Base-by-base conservation (phyloP, 2,797 vertebrate species). In the Pygocentrus nattereri region DNA sequence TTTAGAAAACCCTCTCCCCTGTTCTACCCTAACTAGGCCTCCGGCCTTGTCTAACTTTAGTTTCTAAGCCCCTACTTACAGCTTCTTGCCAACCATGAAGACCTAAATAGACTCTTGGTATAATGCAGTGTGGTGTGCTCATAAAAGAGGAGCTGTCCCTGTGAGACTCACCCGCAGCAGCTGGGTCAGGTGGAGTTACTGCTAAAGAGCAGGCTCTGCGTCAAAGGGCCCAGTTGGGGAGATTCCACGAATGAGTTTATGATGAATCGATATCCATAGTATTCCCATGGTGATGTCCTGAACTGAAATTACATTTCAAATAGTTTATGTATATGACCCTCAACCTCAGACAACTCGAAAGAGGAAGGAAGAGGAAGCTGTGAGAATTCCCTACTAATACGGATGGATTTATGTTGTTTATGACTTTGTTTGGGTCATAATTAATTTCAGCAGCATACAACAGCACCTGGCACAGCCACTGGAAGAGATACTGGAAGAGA, bases 61-160 rank as follows among this genome's bases (percentile, higher is more conserved):
- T 85, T 85, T 87, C 30, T 90, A 91, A 92, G 85, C 85, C 89
- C 76, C 82, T 78, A 79, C 83, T 85, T 82, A 65, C 75, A 84
- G 85, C 47, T 76, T 67, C 41, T 34, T 89, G 92, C 90, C 91
- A 91, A 87, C 78, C 83, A 68, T 67, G 18, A 52, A 72, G 88
- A 92, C 88, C 86, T 93, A 93, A 93, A 94, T 93, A 92, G 90
- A 88, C 86, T 82, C 78, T 76, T 81, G 84, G 84, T 92, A 88
- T 89, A 91, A 92, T 91, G 84, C 82, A 79, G 77, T 81, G 80
- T 82, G 76, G 83, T 84, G 83, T 72, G 76, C 89, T 93, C 89
- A 88, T 93, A 92, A 93, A 92, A 90, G 85, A 88, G 58, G 86
- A 89, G 78, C 82, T 86, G 78, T 85, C 75, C 38, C 78, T 38